These are phyloP conservation scores for Selene dorsalis DNA, from an alignment of 2,797 vertebrate genomes.

Conservation along the genomic window DNA sequence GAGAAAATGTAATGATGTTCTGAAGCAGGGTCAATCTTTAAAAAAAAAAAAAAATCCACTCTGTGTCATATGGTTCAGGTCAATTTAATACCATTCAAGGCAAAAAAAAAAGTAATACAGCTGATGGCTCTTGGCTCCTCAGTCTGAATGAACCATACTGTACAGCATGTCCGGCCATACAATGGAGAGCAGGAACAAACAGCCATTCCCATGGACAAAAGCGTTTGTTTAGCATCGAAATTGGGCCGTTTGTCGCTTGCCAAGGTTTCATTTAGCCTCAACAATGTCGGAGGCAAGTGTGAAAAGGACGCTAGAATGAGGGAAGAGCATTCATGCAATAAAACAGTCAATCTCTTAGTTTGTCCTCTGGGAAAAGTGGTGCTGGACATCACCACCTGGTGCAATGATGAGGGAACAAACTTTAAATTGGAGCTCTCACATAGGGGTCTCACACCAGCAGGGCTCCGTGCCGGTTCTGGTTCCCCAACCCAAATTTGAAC, in stretches of 20 bases:
- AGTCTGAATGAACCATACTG: constrained; percentile 41
- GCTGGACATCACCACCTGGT: constrained; percentile 42
- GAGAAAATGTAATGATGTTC: constrained; percentile 68
- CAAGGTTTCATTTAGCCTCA: constrained; percentile 65
- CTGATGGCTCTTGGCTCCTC: constrained; percentile 16
- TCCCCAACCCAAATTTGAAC: too few species aligned
- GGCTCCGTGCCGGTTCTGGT: too few species aligned
- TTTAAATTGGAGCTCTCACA: constrained; percentile 1
- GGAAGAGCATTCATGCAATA: constrained; percentile 65
- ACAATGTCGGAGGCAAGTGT: constrained; percentile 68
- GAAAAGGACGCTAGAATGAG: constrained; percentile 65
- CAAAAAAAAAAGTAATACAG: constrained; percentile 32
- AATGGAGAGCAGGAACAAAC: constrained; percentile 43
- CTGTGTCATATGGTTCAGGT: constrained; percentile 34
- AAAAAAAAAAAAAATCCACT: background rate
- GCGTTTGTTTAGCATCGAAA: constrained; percentile 71
- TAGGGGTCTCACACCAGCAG: too few species aligned
- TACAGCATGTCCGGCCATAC: constrained; percentile 14
- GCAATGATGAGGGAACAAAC: constrained; percentile 25
- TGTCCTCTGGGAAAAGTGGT: constrained; percentile 22
- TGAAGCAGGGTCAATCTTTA: constrained; percentile 27
- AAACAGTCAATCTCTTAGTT: constrained; percentile 52
- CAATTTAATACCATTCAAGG: constrained; percentile 48
- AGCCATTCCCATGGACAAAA: constrained; percentile 56
- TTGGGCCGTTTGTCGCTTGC: constrained; percentile 57